Evolutionary conservation across 2,888 invertebrate species (phyloP).

Genomic region (Imbricaverruca yamaguchii): DNA sequence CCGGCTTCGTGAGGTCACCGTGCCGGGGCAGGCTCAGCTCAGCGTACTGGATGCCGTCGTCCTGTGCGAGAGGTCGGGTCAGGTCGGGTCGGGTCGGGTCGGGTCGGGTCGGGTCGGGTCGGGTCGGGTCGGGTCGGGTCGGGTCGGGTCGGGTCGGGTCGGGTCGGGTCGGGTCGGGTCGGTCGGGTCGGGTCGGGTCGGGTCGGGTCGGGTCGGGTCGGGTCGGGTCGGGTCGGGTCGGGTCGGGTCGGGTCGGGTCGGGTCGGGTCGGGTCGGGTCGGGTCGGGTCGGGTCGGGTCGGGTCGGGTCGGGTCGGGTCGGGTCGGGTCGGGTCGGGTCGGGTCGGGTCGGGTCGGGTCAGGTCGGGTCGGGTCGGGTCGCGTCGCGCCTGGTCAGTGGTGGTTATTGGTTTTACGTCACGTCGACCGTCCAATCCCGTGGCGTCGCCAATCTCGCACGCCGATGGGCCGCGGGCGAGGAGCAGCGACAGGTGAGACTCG

Average conservation of each 20-base stretch:
- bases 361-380: constrained; percentile 20
- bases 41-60: neutral
- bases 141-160: constrained; percentile 20
- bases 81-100: constrained; percentile 21
- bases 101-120: constrained; percentile 21
- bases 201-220: constrained; percentile 15
- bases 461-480: too few species aligned
- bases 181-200: constrained; percentile 19
- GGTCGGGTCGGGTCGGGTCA: constrained; percentile 19
- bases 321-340: constrained; percentile 20
- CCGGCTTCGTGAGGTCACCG: neutral
- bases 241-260: constrained; percentile 20
- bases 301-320: constrained; percentile 13
- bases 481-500: too few species aligned
- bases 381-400: neutral
- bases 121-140: constrained; percentile 22
- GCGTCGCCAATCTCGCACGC: too few species aligned
- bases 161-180: constrained; percentile 20
- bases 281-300: constrained; percentile 19
- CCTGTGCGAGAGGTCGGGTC: constrained; percentile 1
- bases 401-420: too few species aligned
- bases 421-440: too few species aligned
- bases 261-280: constrained; percentile 20
- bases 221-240: constrained; percentile 21
- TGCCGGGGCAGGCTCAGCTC: neutral